phyloP scores from a whole-genome alignment of 2,113 vertebrate species.

The Xiphophorus maculatus region DNA sequence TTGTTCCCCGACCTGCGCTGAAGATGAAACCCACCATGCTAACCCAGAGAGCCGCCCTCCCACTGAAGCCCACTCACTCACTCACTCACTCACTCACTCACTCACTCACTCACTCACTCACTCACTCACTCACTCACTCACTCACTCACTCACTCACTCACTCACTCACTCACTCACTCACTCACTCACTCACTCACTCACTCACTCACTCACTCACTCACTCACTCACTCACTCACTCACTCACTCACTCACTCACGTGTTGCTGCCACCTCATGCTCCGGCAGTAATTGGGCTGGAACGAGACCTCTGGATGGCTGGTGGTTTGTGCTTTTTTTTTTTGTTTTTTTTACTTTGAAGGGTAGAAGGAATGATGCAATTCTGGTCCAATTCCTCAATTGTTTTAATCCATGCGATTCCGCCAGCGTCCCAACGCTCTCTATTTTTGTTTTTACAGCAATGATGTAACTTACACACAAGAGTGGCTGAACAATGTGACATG shows the following conservation, averaged over 20 bases:
- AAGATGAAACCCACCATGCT: conserved; percentile 46
- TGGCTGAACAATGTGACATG: background rate
- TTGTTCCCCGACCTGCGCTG: conserved; percentile 7
- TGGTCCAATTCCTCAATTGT: conserved; percentile 31
- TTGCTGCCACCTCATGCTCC: conserved; percentile 2
- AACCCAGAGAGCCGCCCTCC: conserved; percentile 42
- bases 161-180: background rate
- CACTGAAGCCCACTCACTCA: conserved; percentile 13
- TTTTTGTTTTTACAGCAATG: conserved; percentile 27
- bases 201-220: background rate
- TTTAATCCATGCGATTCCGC: conserved; percentile 15
- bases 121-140: background rate
- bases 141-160: background rate
- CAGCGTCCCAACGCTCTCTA: conserved; percentile 9
- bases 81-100: no score
- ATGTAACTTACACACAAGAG: conserved; percentile 27
- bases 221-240: background rate
- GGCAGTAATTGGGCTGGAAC: conserved; percentile 49
- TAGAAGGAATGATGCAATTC: conserved; percentile 49
- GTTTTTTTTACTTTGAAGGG: conserved; percentile 20
- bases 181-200: background rate
- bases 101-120: background rate
- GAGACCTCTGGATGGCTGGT: conserved; percentile 19
- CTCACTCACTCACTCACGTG: background rate
- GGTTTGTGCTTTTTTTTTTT: conserved; percentile 28